A percentile compares a stretch with the other conserved stretches of the same genome.
phyloP scores from a whole-genome alignment of 2,888 invertebrate genomes.

The Drosophila gaucha region DNA sequence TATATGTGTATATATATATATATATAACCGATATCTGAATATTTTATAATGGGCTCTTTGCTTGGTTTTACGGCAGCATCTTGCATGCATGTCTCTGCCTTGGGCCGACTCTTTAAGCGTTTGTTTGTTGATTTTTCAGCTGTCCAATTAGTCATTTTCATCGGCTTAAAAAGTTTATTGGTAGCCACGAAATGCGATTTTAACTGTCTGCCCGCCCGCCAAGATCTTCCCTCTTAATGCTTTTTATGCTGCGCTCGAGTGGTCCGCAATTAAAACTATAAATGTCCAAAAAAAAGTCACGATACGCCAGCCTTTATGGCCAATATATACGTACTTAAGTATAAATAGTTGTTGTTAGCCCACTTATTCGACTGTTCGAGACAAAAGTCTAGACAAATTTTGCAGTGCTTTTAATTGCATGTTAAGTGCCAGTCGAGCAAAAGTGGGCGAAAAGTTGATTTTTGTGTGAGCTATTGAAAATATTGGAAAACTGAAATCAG shows the following conservation, averaged over 20 bases:
- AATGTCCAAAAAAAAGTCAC: conserved; percentile 43
- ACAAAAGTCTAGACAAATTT: conserved; percentile 60
- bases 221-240: conserved; percentile 14
- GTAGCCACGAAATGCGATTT: conserved; percentile 61
- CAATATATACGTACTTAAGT: conserved; percentile 44
- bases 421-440: conserved; percentile 51
- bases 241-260: conserved; percentile 26
- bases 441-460: conserved; percentile 39
- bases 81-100: conserved; percentile 7
- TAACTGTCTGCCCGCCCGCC: conserved; percentile 41
- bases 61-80: conserved; percentile 30
- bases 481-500: conserved; percentile 24
- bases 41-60: conserved; percentile 42
- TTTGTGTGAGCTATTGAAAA: conserved; percentile 16
- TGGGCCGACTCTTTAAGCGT: conserved; percentile 38
- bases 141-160: conserved; percentile 77
- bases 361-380: conserved; percentile 36
- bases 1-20: background rate
- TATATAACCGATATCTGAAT: conserved; percentile 7
- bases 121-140: conserved; percentile 70
- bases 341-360: conserved; percentile 33
- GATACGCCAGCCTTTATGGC: conserved; percentile 48
- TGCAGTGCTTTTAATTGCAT: conserved; percentile 64
- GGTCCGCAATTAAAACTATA: conserved; percentile 51
- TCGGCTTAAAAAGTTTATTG: conserved; percentile 60